These are phyloP conservation scores for Saxicola maurus DNA, from an alignment of 2,797 vertebrate species.

Conservation along the genomic window DNA sequence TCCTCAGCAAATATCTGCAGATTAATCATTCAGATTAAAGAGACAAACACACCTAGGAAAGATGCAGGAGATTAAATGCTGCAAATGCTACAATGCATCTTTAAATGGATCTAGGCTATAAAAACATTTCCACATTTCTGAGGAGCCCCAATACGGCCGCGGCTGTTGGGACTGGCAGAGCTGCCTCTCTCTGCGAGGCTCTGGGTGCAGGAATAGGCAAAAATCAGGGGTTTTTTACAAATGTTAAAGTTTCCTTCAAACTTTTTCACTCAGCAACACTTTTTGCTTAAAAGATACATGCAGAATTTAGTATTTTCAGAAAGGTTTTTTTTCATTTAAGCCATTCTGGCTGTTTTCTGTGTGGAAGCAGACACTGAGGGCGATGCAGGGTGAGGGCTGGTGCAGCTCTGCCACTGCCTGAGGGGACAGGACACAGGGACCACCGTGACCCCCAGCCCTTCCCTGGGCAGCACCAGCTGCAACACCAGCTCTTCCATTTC, in stretches of 20 bases:
- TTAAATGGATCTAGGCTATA: neutral
- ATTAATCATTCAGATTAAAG: neutral
- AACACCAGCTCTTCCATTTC: neutral
- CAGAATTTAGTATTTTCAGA: neutral
- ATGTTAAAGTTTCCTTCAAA: rapidly evolving
- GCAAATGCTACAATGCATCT: neutral
- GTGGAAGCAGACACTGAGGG: rapidly evolving
- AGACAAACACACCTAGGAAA: rapidly evolving
- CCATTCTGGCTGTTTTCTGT: neutral
- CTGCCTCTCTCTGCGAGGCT: neutral
- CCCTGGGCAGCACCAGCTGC: neutral
- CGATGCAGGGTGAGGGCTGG: rapidly evolving
- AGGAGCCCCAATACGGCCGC: rapidly evolving
- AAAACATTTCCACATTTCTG: rapidly evolving
- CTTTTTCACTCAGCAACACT: neutral
- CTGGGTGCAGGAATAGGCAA: neutral
- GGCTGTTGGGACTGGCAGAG: rapidly evolving
- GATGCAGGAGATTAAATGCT: neutral
- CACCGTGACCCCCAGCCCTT: rapidly evolving
- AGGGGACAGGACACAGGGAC: rapidly evolving
- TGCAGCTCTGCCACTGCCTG: neutral
- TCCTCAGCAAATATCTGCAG: neutral
- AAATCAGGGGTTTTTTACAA: neutral
- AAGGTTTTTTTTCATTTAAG: neutral
- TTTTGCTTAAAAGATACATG: rapidly evolving